A percentile compares a stretch with the other conserved stretches of the same genome.
phyloP scores from a whole-genome alignment of 2,888 invertebrate species.

The Drosophila multiciliata region DNA sequence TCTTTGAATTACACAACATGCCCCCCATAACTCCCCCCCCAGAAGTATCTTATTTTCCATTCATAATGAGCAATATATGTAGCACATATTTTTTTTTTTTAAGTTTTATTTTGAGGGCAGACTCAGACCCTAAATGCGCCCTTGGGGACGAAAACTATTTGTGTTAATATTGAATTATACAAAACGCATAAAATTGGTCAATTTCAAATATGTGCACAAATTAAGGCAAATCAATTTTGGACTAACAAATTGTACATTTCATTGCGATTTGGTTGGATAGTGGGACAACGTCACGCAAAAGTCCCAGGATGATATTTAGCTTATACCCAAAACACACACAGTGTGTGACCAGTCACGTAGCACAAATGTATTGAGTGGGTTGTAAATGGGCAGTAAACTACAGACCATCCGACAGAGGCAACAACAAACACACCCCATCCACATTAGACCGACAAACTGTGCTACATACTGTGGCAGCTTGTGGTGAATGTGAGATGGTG shows the following conservation, averaged over 20 bases:
- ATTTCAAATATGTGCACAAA: slow-evolving; percentile 72
- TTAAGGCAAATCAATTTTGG: slow-evolving; percentile 76
- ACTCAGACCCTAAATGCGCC: slow-evolving; percentile 63
- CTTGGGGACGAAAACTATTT: slow-evolving; percentile 62
- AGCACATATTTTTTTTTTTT: slow-evolving; percentile 55
- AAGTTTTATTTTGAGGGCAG: slow-evolving; percentile 66
- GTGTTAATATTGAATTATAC: slow-evolving; percentile 16
- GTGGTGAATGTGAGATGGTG: slow-evolving; percentile 24
- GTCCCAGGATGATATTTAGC: slow-evolving; percentile 43
- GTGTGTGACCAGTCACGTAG: slow-evolving; percentile 74
- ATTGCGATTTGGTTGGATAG: slow-evolving; percentile 55
- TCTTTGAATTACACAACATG: slow-evolving; percentile 2
- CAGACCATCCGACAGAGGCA: slow-evolving; percentile 55
- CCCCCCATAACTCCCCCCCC: slow-evolving; percentile 1
- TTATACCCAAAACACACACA: slow-evolving; percentile 26
- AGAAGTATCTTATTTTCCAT: slow-evolving; percentile 61
- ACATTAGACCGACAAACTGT: slow-evolving; percentile 41
- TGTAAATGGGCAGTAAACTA: slow-evolving; percentile 73
- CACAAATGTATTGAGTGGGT: slow-evolving; percentile 76
- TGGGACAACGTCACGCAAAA: slow-evolving; percentile 44
- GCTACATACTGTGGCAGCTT: slow-evolving; percentile 57
- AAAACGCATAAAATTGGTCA: slow-evolving; percentile 27
- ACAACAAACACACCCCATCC: slow-evolving; percentile 13
- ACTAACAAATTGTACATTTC: slow-evolving; percentile 65
- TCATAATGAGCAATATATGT: slow-evolving; percentile 69